Evolutionary conservation across 1,140 invertebrate genomes (phyloP), one percentile per base, ranked within the genome.

Genomic region (Caenorhabditis remanei): DNA sequence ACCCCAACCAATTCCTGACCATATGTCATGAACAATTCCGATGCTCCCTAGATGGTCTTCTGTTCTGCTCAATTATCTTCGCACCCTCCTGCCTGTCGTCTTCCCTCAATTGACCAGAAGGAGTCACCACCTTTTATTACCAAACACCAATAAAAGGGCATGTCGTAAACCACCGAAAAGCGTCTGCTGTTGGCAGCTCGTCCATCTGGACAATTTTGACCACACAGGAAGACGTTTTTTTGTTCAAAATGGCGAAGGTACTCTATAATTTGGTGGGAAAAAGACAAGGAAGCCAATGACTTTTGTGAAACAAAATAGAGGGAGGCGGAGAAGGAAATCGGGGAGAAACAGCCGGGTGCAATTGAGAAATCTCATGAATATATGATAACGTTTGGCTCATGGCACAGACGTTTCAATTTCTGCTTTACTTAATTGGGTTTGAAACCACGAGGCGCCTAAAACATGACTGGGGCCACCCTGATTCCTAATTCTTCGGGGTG

Each of bases 331-430:
- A 53, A 53, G 50, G 16, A 16, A 53, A 16, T 16, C 11, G 11
- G 16, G 13, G 50, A 14, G n/a, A n/a, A 53, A 50, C 71, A 79
- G 71, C 65, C 65, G 71, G 71, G 46, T 48, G 46, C 41, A 50
- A 79, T 79, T 24, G 21, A 79, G 71, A 79, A 79, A 79, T 21
- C 71, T 79, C 71, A 79, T 79, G n/a, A 79, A 65, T 65, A 85
- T 50, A 63, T 85, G 41, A 85, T 85, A 58, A 41, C 32, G 41
- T 63, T n/a, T 16, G 58, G 32, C 32, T 32, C 32, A 32, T 32
- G 32, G 32, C 0, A 32, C 32, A 32, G 32, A 32, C 32, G 2
- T 32, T 32, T 32, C 32, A 32, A 32, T 32, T 32, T 32, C 32
- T 32, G 32, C 32, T 32, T 2, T 32, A 32, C 32, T 32, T 32